Evolutionary conservation across 2,888 invertebrate genomes (phyloP).

Genomic region (Diadegma fenestrale): DNA sequence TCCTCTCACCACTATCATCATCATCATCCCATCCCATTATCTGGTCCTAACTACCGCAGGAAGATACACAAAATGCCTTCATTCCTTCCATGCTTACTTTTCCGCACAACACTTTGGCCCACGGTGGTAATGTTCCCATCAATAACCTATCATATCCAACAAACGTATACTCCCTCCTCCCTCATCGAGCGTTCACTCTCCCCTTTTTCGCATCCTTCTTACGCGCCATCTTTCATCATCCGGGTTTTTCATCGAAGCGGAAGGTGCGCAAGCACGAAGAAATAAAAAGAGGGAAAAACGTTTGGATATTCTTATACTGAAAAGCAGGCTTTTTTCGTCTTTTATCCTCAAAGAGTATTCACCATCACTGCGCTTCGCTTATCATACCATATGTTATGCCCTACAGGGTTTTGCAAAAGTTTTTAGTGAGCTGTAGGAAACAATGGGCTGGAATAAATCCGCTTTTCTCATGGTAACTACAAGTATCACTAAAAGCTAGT

Average conservation of each 20-base stretch:
- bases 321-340: constrained; percentile 39
- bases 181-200: constrained; percentile 8
- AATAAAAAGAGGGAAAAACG: constrained; percentile 32
- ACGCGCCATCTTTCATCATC: constrained; percentile 48
- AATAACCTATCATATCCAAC: constrained; percentile 82
- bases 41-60: constrained; percentile 4
- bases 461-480: background rate
- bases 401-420: background rate
- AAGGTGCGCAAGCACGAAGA: constrained; percentile 28
- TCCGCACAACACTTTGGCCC: constrained; percentile 63
- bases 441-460: background rate
- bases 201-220: constrained; percentile 27
- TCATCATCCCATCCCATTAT: constrained; percentile 26
- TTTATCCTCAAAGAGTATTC: constrained; percentile 48
- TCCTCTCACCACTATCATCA: constrained; percentile 1
- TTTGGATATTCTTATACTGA: constrained; percentile 55
- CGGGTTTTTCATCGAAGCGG: constrained; percentile 19
- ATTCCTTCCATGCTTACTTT: constrained; percentile 47
- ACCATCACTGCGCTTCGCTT: constrained; percentile 54
- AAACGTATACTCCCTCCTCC: constrained; percentile 47
- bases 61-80: background rate
- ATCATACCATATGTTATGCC: constrained; percentile 10
- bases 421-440: background rate
- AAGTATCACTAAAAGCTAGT: too few relatives aligned
- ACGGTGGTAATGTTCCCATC: constrained; percentile 80